phyloP scores from a whole-genome alignment of 2,113 vertebrate species.

The Picathartes gymnocephalus region DNA sequence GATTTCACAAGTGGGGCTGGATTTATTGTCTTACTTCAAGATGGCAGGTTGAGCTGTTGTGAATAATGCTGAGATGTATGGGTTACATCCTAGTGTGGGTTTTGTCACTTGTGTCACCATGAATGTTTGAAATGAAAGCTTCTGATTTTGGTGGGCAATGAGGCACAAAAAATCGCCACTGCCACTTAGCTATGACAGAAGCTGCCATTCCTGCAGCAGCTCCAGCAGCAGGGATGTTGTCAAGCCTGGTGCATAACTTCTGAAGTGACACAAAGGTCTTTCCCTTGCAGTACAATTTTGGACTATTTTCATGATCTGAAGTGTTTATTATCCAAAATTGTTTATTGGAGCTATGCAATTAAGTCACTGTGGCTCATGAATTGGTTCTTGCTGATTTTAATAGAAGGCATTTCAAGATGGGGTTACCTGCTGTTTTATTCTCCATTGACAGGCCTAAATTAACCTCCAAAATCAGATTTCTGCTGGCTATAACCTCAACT shows the following conservation, averaged over 20 bases:
- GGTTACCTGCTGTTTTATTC: constrained; percentile 2
- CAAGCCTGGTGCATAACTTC: background rate
- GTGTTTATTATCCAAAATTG: background rate
- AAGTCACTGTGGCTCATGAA: background rate
- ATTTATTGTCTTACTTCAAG: background rate
- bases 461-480: background rate
- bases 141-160: background rate
- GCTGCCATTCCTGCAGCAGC: background rate
- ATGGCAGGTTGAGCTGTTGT: background rate
- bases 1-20: background rate
- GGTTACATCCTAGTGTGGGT: background rate
- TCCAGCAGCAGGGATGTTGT: background rate
- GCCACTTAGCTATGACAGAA: background rate
- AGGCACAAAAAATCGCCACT: background rate
- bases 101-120: background rate
- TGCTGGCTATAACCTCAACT: background rate
- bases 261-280: background rate
- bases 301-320: background rate
- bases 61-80: accelerated
- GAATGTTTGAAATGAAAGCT: background rate
- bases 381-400: constrained; percentile 18
- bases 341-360: background rate
- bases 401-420: background rate
- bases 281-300: background rate
- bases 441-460: background rate